phyloP scores from a whole-genome alignment of 2,113 vertebrate species.

The Todiramphus saurophagus region DNA sequence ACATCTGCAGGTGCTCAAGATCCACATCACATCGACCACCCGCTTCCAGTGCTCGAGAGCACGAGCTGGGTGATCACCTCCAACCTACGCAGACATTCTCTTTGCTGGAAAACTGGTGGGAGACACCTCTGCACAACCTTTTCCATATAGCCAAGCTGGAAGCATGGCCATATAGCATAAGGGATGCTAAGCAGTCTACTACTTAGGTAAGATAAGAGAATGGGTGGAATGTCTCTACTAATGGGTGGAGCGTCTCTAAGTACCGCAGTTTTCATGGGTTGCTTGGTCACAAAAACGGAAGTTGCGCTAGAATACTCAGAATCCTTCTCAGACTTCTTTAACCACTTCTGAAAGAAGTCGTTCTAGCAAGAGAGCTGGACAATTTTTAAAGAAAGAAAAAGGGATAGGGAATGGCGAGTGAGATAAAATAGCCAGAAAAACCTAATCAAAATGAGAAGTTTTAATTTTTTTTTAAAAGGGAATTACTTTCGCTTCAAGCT shows the following conservation, averaged over 20 bases:
- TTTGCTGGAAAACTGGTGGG: neutral
- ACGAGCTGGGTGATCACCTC: neutral
- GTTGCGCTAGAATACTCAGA: neutral
- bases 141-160: neutral
- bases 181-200: neutral
- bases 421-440: neutral
- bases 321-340: neutral
- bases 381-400: neutral
- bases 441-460: neutral
- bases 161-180: neutral
- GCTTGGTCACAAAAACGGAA: neutral
- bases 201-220: neutral
- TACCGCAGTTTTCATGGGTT: neutral
- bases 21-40: no score
- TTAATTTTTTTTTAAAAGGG: neutral
- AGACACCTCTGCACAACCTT: neutral
- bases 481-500: neutral
- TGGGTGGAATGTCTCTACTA: neutral
- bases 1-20: neutral
- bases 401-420: neutral
- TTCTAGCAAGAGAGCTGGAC: neutral
- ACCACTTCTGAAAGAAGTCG: neutral
- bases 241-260: neutral
- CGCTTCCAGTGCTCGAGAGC: neutral
- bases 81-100: neutral